Percentiles rank a stretch among this genome's conserved stretches.
These are phyloP conservation scores for Euphydryas editha DNA, from an alignment of 2,888 invertebrate genomes.

Conservation along the genomic window DNA sequence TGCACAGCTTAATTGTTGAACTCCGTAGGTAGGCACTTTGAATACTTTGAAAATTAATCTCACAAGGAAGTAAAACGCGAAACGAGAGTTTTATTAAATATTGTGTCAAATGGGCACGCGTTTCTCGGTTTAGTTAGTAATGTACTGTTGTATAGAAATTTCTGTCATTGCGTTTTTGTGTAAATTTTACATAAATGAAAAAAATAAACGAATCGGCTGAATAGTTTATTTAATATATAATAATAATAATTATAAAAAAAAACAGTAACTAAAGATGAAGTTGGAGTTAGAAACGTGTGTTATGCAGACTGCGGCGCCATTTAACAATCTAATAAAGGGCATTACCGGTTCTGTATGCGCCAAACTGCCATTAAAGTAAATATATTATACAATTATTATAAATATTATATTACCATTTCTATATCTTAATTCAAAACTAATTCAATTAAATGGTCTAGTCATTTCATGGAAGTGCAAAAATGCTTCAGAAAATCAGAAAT, in stretches of 20 bases:
- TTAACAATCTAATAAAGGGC: slow-evolving; percentile 21
- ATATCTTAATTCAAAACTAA: background rate
- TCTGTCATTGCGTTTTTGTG: too few relatives aligned
- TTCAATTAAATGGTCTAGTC: background rate
- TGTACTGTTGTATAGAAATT: too few relatives aligned
- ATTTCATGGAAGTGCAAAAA: background rate
- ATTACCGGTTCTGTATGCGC: slow-evolving; percentile 13
- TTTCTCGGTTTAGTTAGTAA: too few relatives aligned
- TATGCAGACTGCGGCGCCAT: slow-evolving; percentile 23
- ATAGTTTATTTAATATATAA: too few relatives aligned
- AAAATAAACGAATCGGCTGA: background rate
- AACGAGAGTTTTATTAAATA: too few relatives aligned
- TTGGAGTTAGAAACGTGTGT: background rate
- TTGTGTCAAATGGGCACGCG: too few relatives aligned
- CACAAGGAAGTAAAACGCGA: too few relatives aligned
- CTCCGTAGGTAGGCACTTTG: too few relatives aligned
- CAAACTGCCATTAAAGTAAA: slow-evolving; percentile 12
- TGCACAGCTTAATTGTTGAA: too few relatives aligned
- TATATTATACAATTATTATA: background rate
- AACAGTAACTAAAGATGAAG: background rate
- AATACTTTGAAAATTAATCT: too few relatives aligned
- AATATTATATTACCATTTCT: background rate
- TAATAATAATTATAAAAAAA: background rate
- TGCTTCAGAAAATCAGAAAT: background rate
- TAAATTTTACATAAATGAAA: too few relatives aligned